Percentiles rank a stretch among this genome's conserved stretches.
Conservation (phyloP, 2,113 vertebrate species). For the Salvelinus sp. region DNA sequence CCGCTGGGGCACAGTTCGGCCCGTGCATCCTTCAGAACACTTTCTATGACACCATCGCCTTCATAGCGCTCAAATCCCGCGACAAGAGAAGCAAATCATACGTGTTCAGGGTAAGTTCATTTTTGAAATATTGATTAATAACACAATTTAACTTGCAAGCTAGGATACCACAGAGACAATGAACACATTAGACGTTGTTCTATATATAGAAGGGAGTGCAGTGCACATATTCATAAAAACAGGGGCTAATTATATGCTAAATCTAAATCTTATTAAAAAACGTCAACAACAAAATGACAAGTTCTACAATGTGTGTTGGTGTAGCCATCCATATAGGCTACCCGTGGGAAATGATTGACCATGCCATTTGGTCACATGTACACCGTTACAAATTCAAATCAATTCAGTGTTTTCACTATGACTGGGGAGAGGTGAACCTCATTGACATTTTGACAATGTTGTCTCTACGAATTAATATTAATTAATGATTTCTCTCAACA, state of each 20-base stretch:
- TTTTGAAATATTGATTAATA: neutral
- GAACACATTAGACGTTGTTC: too few species aligned
- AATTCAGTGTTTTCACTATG: neutral
- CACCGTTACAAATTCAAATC: neutral
- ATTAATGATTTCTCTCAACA: constrained; percentile 51
- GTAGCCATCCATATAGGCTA: too few species aligned
- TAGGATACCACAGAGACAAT: too few species aligned
- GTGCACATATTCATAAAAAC: too few species aligned
- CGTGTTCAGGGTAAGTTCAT: constrained; percentile 79
- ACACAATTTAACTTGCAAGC: too few species aligned
- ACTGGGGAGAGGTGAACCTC: too few species aligned
- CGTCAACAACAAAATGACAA: too few species aligned
- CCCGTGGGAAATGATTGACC: too few species aligned
- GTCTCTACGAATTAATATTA: neutral
- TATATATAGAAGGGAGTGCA: too few species aligned
- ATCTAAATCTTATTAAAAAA: too few species aligned
- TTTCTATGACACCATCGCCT: constrained; percentile 84
- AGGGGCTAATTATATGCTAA: too few species aligned
- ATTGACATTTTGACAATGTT: neutral
- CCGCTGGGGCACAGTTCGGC: constrained; percentile 80
- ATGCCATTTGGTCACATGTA: neutral
- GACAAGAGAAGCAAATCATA: constrained; percentile 79
- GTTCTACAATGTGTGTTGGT: too few species aligned
- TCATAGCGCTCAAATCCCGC: constrained; percentile 84
- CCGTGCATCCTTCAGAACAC: constrained; percentile 83